Base-by-base conservation (phyloP, 2,888 invertebrate genomes). In the Chloromyia formosa region DNA sequence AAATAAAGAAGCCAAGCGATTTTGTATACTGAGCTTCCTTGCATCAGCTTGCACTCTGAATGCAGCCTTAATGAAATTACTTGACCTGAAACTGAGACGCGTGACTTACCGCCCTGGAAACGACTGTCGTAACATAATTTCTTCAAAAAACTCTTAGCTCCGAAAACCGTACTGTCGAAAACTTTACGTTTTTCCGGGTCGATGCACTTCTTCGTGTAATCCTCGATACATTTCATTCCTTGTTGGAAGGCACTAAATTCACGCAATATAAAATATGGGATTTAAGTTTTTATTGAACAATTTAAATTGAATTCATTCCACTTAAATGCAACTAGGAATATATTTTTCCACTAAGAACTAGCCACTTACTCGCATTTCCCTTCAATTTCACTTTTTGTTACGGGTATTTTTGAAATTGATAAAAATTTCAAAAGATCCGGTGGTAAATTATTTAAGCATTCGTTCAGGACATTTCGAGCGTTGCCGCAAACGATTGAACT, bases 281-380 rank as follows among this genome's bases (percentile, higher is more conserved):
- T n/a, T n/a, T n/a, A 42, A 45, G 42, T 18, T 40, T 40, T 18
- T 12, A 66, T 16, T 12, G 20, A 56, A 56, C 7, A n/a, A n/a
- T n/a, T n/a, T n/a, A n/a, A n/a, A n/a, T n/a, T n/a, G n/a, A n/a
- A n/a, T n/a, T n/a, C n/a, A 20, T 66, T 66, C 58, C 4, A 73
- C 22, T 45, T 10, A 72, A 42, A 35, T 27, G 23, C 22, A 10
- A 66, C 35, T n/a, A 10, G 27, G 23, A 35, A 7, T 22, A 7
- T 18, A 14, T 14, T 49, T 27, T 10, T 22, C 1, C 45, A 74
- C 49, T 1, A 42, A 61, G 4, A 18, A 40, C 27, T 35, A 45
- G n/a, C 14, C 53, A 77, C 84, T 82, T 82, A 85, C 84, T 79
- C 83, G 84, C 84, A 85, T 80, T 85, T 85, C 18, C 81, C 80